Evolutionary conservation across 2,113 vertebrate genomes (phyloP).

Genomic region (Entelurus aequoreus): DNA sequence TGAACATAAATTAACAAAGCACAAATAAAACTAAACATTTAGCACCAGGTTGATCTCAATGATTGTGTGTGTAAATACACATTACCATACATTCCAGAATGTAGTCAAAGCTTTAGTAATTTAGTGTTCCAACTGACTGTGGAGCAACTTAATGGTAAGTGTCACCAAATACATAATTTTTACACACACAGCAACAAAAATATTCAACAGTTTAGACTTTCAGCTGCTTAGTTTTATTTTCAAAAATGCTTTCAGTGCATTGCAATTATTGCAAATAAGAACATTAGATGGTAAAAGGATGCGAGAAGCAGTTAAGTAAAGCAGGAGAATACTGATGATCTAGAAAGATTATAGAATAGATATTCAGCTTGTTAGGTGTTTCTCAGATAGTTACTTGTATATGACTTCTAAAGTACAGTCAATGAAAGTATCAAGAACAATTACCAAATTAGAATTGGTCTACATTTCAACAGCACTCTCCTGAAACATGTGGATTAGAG

Average conservation of each 20-base stretch:
- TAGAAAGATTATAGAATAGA: too few species aligned
- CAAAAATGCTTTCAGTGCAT: slow-evolving; percentile 20
- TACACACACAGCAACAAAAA: slow-evolving; percentile 18
- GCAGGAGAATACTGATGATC: slow-evolving; percentile 54
- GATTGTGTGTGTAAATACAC: neutral
- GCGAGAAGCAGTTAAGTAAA: slow-evolving; percentile 31
- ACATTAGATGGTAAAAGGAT: slow-evolving; percentile 4
- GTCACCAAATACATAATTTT: slow-evolving; percentile 14
- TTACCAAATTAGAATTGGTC: neutral
- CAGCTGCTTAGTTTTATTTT: slow-evolving; percentile 1
- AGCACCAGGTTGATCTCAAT: slow-evolving; percentile 39
- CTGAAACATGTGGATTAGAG: slow-evolving; percentile 42
- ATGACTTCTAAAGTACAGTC: neutral
- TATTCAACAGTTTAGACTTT: neutral
- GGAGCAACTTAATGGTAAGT: slow-evolving; percentile 51
- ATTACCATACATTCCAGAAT: neutral
- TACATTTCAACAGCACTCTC: slow-evolving; percentile 46
- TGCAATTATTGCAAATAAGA: slow-evolving; percentile 15
- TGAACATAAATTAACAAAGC: slow-evolving; percentile 41
- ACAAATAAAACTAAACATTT: slow-evolving; percentile 37
- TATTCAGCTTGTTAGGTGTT: too few species aligned
- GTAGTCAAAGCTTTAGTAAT: neutral
- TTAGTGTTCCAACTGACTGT: neutral
- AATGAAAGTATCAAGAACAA: neutral
- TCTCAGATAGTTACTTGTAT: neutral